Evolutionary conservation across 2,113 vertebrate genomes (phyloP), one percentile per base, ranked within the genome.

Genomic region (Oryzias javanicus): DNA sequence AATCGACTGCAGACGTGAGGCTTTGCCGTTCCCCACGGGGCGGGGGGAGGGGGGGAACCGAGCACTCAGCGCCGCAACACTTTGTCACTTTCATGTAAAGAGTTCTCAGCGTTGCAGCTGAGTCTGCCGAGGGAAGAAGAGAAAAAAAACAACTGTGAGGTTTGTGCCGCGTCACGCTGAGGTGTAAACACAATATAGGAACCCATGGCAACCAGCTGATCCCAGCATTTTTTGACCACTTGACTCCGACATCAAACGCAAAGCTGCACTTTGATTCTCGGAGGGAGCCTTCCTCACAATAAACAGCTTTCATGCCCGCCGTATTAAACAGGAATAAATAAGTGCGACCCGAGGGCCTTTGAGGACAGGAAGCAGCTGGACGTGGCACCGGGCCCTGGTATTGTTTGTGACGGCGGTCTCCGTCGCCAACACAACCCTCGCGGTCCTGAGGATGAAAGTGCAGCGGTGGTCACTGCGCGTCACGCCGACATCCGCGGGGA

Each of bases 311-410:
- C 63, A 85, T 85, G 78, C 86, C 54, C 46, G 70, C 58, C 62
- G 77, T 73, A 61, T 68, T 70, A 82, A 79, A 83, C 64, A 58
- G 66, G 74, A 83, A 82, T 82, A 78, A 86, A 85, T 80, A 83
- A 75, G 81, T 67, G 24, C 64, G 81, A 68, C 78, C 56, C 53
- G 51, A 55, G 45, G 46, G 68, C 67, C 69, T 76, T 73, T 73
- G 81, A 77, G 64, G 58, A 69, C 79, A 81, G 86, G 87, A 86
- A 82, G 84, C 88, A 86, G 86, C 88, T 90, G 86, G 76, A 74
- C 70, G 78, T 86, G 82, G 83, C 85, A 82, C 64, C 1, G 55
- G 63, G 76, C 78, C 75, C 67, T 79, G 63, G 79, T 76, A 90
- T 88, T 88, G 87, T 90, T 76, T 76, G 74, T 64, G 84, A 58